Evolutionary conservation across 1,140 invertebrate genomes (phyloP).

Genomic region (Eubasilissa regina): DNA sequence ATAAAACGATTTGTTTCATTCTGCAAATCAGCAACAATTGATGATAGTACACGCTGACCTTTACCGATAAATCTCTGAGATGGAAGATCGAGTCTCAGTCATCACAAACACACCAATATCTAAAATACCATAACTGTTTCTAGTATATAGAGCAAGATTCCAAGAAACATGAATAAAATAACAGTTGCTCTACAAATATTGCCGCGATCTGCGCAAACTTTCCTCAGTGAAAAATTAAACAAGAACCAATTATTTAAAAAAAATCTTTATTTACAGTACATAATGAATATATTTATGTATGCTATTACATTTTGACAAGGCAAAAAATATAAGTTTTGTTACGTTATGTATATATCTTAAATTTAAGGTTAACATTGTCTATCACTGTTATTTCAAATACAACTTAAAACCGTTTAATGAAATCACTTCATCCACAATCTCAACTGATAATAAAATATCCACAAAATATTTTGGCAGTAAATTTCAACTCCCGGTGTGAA

Average conservation of each 20-base stretch:
- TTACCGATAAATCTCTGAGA: no score
- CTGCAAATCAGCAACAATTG: no score
- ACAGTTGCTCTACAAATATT: no score
- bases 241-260: conserved; percentile 2
- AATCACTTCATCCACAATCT: background rate
- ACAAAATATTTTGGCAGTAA: background rate
- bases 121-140: no score
- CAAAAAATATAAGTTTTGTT: conserved; percentile 24
- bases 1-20: no score
- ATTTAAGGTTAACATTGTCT: conserved; percentile 4
- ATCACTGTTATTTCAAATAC: conserved; percentile 13
- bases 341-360: conserved; percentile 9
- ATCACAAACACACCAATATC: no score
- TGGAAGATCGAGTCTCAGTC: no score
- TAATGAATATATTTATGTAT: conserved; percentile 2
- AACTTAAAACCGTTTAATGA: conserved; percentile 8
- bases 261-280: conserved; percentile 7
- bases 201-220: no score
- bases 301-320: conserved; percentile 4
- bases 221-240: background rate
- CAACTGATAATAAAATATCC: no score
- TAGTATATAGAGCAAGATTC: no score
- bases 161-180: no score
- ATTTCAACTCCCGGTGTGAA: background rate
- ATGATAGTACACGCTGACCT: no score